Evolutionary conservation across 2,888 invertebrate genomes (phyloP).

Genomic region (Maniola hyperantus): DNA sequence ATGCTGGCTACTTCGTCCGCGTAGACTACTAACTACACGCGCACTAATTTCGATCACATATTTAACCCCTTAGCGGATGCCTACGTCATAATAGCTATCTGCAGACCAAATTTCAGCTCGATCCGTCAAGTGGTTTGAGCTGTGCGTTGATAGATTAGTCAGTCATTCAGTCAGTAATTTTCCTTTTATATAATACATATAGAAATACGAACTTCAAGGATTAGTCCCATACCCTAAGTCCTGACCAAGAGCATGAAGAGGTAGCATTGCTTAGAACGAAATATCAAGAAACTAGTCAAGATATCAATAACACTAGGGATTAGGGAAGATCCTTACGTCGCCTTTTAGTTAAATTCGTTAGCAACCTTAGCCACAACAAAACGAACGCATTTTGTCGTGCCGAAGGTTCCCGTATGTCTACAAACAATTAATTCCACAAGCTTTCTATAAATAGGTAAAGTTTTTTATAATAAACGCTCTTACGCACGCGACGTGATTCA

Average conservation of each 20-base stretch:
- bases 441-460: slow-evolving; percentile 50
- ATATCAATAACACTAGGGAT: background rate
- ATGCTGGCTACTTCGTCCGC: too few relatives aligned
- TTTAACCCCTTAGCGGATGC: too few relatives aligned
- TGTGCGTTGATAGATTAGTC: too few relatives aligned
- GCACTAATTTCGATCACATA: too few relatives aligned
- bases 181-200: too few relatives aligned
- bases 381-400: background rate
- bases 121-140: too few relatives aligned
- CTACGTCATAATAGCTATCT: too few relatives aligned
- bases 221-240: background rate
- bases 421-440: slow-evolving; percentile 44
- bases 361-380: background rate
- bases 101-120: too few relatives aligned
- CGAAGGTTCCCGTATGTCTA: slow-evolving; percentile 53
- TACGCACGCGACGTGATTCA: slow-evolving; percentile 72
- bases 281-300: background rate
- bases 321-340: slow-evolving; percentile 30
- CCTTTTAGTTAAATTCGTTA: background rate
- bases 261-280: background rate
- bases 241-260: background rate
- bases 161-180: too few relatives aligned
- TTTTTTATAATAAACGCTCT: slow-evolving; percentile 64
- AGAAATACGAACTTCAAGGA: background rate
- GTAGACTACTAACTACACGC: too few relatives aligned